A percentile compares a stretch with the other conserved stretches of the same genome.
Conservation (phyloP, 2,113 vertebrate species). For the Nothoprocta perdicaria region DNA sequence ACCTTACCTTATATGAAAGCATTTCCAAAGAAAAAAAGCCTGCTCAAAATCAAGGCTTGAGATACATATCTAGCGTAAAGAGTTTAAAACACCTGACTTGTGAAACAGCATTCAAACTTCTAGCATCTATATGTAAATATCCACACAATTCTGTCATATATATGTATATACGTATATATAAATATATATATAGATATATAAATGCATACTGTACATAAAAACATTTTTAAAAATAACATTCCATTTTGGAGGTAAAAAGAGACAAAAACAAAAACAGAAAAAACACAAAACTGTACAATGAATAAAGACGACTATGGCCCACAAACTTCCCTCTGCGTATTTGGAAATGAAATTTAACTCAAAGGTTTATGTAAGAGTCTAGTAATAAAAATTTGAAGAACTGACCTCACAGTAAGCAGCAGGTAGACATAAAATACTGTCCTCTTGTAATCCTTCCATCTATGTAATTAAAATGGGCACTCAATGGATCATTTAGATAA, state of each 20-base stretch:
- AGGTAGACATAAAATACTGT: constrained; percentile 98
- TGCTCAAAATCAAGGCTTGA: constrained; percentile 76
- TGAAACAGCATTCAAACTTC: constrained; percentile 56
- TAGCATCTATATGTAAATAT: constrained; percentile 70
- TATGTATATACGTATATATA: constrained; percentile 14
- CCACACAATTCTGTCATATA: constrained; percentile 69
- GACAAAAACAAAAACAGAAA: constrained; percentile 70
- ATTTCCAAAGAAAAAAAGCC: constrained; percentile 77
- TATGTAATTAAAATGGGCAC: constrained; percentile 99
- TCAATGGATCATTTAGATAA: constrained; percentile 96
- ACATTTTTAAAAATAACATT: constrained; percentile 64
- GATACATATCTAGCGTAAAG: constrained; percentile 44
- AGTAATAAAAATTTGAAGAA: constrained; percentile 99
- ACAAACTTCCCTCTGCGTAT: constrained; percentile 86
- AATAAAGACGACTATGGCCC: constrained; percentile 85
- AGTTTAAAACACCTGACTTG: constrained; percentile 69
- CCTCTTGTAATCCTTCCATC: constrained; percentile 99
- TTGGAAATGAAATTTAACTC: constrained; percentile 88
- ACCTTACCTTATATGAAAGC: constrained; percentile 81
- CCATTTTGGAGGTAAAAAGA: constrained; percentile 71
- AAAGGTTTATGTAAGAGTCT: constrained; percentile 89
- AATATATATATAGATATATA: constrained; percentile 53
- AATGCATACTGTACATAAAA: constrained; percentile 65
- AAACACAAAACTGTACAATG: constrained; percentile 80
- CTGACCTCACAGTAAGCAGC: constrained; percentile 99